Evolutionary conservation across 1,140 invertebrate genomes (phyloP), one percentile per base, ranked within the genome.

Genomic region (Tetramorium simillimum): DNA sequence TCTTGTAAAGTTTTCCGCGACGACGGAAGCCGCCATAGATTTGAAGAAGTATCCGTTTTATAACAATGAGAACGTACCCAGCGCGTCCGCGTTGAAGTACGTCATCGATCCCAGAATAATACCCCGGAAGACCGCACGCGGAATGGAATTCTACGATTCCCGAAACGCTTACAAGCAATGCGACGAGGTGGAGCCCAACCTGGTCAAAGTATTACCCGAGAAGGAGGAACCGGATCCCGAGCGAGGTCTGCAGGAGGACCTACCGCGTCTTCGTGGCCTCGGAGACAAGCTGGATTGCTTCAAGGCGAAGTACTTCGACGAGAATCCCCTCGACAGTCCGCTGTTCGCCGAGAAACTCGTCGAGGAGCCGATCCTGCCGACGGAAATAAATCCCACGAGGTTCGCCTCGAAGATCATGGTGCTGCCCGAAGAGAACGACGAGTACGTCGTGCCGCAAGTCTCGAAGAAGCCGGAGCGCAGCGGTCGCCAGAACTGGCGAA

Each of bases 281-380:
- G 97, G 97, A 5, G 96, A 97, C 88, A 97, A 97, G 94, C 96
- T 98, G n/a, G 96, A 97, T 86, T 98, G 97, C 91, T 96, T 97
- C 24, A 97, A 97, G 93, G 94, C 94, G 4, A 97, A 97, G 95
- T 97, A 97, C 94, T 97, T 97, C 91, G 97, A 97, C 58, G 93
- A 96, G 63, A 96, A 97, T 93, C 97, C 97, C 3, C 93, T 97
- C 72, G 97, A 98, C 89, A 97, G 96, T 95, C 97, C 97, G 0
- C 95, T 98, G 86, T 98, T 98, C 92, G 93, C 95, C 73, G 97
- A 97, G 94, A 92, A 94, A 67, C 49, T 89, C 43, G 88, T 95
- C 5, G 93, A 92, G 1, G 40, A 87, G 5, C 91, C 93, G 0
- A 62, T 84, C 28, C 51, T 88, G 7, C 93, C 94, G 0, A 6